Conservation (phyloP, 2,888 invertebrate species). For the Nysson spinosus region DNA sequence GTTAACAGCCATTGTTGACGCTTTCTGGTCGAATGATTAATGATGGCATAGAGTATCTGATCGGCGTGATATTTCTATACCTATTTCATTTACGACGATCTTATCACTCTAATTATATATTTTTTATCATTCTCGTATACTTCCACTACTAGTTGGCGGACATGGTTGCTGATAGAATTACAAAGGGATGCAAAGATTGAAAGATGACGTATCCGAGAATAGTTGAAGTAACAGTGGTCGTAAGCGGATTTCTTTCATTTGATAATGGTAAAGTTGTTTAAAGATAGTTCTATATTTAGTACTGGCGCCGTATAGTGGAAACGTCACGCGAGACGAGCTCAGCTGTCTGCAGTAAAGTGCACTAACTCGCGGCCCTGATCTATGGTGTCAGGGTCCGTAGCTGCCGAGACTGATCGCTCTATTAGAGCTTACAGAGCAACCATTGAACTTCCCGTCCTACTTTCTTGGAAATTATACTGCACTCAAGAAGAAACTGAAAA, state of each 20-base stretch:
- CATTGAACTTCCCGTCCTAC: constrained; percentile 54
- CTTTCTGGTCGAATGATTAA: too few species aligned
- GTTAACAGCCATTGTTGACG: too few species aligned
- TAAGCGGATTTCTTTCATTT: too few species aligned
- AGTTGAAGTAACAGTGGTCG: too few species aligned
- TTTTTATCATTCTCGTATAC: too few species aligned
- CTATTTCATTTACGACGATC: too few species aligned
- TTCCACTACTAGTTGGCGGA: too few species aligned
- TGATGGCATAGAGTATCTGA: too few species aligned
- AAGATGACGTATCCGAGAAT: constrained; percentile 13
- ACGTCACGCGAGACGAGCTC: constrained; percentile 55
- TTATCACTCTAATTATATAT: too few species aligned
- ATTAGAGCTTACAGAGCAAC: constrained; percentile 45
- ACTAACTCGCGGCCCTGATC: constrained; percentile 53
- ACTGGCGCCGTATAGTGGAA: constrained; percentile 26
- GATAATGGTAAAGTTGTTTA: too few species aligned
- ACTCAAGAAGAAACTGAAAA: not conserved
- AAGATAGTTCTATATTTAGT: constrained; percentile 8
- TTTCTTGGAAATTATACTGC: constrained; percentile 38
- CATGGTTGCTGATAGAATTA: not conserved
- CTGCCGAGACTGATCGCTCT: constrained; percentile 53
- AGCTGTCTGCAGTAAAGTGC: constrained; percentile 50
- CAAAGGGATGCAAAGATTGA: not conserved
- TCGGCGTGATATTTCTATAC: too few species aligned
- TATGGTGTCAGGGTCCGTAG: constrained; percentile 52